Evolutionary conservation across 2,797 vertebrate species (phyloP).

Genomic region (Characodon lateralis): DNA sequence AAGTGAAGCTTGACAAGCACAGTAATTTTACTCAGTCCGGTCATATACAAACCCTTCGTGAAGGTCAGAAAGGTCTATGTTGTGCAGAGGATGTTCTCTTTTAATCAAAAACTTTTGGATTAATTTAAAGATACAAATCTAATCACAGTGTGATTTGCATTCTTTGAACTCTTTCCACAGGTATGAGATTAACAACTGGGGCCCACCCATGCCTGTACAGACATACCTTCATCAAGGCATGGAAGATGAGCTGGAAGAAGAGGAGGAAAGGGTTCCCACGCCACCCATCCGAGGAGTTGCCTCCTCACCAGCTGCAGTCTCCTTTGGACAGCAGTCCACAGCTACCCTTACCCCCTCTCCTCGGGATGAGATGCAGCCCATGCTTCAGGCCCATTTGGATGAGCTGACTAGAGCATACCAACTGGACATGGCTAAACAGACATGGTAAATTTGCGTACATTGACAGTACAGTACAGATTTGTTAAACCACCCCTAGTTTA

Average conservation of each 20-base stretch:
- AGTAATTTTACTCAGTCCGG: slow-evolving; percentile 47
- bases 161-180: slow-evolving; percentile 67
- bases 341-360: slow-evolving; percentile 98
- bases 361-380: slow-evolving; percentile 95
- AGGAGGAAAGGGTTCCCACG: slow-evolving; percentile 96
- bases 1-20: slow-evolving; percentile 60
- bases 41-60: slow-evolving; percentile 42
- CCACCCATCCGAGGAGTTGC: slow-evolving; percentile 95
- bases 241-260: slow-evolving; percentile 98
- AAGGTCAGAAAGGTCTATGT: slow-evolving; percentile 57
- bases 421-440: slow-evolving; percentile 95
- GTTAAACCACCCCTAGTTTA: not conserved
- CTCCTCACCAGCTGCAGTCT: slow-evolving; percentile 95
- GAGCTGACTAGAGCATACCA: slow-evolving; percentile 96
- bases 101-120: slow-evolving; percentile 2
- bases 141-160: not conserved
- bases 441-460: slow-evolving; percentile 83
- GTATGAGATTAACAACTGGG: slow-evolving; percentile 97
- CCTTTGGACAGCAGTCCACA: slow-evolving; percentile 97
- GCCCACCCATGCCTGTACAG: slow-evolving; percentile 93
- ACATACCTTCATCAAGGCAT: slow-evolving; percentile 97
- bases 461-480: not conserved
- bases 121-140: not conserved
- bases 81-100: not conserved
- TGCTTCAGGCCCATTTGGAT: slow-evolving; percentile 96